phyloP scores from a whole-genome alignment of 2,797 vertebrate species.

The Parotocinclus haroldoi region DNA sequence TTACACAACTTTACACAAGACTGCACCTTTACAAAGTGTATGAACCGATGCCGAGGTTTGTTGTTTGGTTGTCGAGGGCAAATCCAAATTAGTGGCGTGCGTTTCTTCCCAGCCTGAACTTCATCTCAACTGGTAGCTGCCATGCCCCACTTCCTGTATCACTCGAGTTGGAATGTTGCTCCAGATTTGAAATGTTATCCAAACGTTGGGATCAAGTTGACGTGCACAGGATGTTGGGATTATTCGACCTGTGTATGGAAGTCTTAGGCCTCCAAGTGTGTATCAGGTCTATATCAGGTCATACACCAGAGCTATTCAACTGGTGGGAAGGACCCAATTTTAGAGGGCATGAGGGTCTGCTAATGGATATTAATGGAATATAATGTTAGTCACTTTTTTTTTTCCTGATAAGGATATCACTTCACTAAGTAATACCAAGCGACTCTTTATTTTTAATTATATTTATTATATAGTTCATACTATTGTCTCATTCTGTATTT shows the following conservation, averaged over 20 bases:
- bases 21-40: too few relatives aligned
- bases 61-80: background rate
- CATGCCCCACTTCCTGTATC: conserved; percentile 48
- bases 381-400: too few relatives aligned
- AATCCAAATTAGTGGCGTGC: conserved; percentile 29
- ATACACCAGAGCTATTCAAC: background rate
- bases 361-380: too few relatives aligned
- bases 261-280: too few relatives aligned
- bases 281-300: background rate
- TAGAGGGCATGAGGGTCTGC: too few relatives aligned
- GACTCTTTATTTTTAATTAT: too few relatives aligned
- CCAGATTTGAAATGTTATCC: conserved; percentile 48
- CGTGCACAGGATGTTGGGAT: conserved; percentile 16
- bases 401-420: too few relatives aligned
- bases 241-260: conserved; percentile 15
- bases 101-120: background rate
- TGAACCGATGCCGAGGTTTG: background rate
- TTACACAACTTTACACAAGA: background rate
- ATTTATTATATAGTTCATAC: too few relatives aligned
- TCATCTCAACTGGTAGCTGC: conserved; percentile 31
- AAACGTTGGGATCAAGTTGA: background rate
- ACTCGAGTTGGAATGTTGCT: conserved; percentile 45
- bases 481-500: too few relatives aligned
- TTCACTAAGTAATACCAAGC: too few relatives aligned
- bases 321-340: background rate